Base-by-base conservation (phyloP, 2,113 vertebrate species). In the Phrynocephalus versicolor region DNA sequence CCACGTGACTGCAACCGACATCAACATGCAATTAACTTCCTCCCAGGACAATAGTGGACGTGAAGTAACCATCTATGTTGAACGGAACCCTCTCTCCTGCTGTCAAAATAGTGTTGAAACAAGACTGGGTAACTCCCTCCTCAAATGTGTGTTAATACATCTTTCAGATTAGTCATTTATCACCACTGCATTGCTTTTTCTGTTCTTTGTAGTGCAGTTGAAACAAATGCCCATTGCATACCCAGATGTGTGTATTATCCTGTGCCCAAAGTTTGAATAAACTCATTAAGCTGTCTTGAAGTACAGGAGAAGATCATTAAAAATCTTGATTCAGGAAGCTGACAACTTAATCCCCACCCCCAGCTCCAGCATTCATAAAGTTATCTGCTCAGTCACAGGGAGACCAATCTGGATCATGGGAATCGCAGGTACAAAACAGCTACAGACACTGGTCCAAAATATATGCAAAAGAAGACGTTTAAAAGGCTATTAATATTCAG, bases 111-210 rank as follows among this genome's bases (percentile, higher is more conserved):
- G 1, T 89, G 78, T 88, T 79, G 37, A 84, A 84, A 12, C 64
- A 89, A 75, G 2, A 45, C 0, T 18, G 1, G n/a, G n/a, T 13
- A 19, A 33, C 25, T 15, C 85, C 8, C 77, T 88, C 87, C 90
- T 51, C 79, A 77, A 88, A 83, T 64, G 21, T 80, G 69, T 80
- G 62, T 27, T 64, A 69, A 87, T 35, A 10, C 73, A 3, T 86
- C 90, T 91, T 81, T 85, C 58, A 21, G 88, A 81, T 85, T 18
- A 4, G 64, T 51, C 77, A 55, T 83, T 87, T 87, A 88, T 89
- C 71, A 85, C 45, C 82, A 75, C 62, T 76, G 60, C 88, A 79
- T 25, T 82, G 37, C 18, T 87, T 57, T n/a, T 73, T 79, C 60
- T 62, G 51, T 64, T 15, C 23, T 81, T 74, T 86, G 21, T 21